phyloP scores from a whole-genome alignment of 2,888 invertebrate genomes.

The Ectropis crepuscularia region DNA sequence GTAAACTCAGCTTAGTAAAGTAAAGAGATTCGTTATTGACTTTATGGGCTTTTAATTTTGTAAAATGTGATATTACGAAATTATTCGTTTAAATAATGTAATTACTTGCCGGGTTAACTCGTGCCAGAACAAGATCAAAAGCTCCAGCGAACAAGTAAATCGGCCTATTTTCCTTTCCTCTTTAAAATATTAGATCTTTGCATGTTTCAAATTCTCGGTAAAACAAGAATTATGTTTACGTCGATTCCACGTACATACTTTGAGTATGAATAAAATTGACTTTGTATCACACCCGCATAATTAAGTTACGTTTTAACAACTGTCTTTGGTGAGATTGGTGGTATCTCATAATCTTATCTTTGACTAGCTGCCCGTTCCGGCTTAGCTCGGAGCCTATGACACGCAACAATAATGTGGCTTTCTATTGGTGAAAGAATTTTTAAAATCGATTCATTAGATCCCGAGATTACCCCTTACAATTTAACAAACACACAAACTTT shows the following conservation, averaged over 20 bases:
- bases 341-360: no score
- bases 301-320: not conserved
- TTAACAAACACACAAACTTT: no score
- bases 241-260: constrained; percentile 10
- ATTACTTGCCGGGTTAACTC: constrained; percentile 9
- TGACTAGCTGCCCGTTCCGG: no score
- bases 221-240: constrained; percentile 17
- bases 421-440: no score
- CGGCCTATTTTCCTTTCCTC: constrained; percentile 16
- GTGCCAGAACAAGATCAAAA: constrained; percentile 11
- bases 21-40: no score
- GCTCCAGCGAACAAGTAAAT: constrained; percentile 11
- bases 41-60: not conserved
- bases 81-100: not conserved
- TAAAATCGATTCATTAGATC: no score
- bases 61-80: not conserved
- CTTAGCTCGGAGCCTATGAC: no score
- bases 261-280: constrained; percentile 7
- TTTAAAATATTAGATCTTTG: constrained; percentile 17
- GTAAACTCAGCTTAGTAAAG: no score
- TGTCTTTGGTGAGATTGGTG: no score
- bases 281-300: constrained; percentile 2
- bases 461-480: no score
- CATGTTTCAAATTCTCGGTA: constrained; percentile 11
- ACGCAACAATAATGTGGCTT: no score